A percentile compares a stretch with the other conserved stretches of the same genome.
phyloP scores from a whole-genome alignment of 1,140 invertebrate genomes.

The Myzus persicae region DNA sequence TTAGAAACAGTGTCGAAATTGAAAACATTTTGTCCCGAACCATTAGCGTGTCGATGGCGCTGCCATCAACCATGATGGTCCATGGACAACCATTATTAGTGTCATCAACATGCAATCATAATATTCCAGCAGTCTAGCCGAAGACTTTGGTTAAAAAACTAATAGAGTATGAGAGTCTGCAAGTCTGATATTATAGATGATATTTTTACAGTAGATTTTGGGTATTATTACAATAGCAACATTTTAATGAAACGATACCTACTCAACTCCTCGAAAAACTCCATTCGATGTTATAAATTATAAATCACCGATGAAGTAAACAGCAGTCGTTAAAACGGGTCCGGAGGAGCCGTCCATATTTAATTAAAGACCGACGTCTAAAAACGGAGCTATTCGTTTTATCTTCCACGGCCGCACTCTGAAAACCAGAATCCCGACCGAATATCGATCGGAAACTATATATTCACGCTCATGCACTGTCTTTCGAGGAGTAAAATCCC shows the following conservation, averaged over 20 bases:
- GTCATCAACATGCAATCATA: neutral
- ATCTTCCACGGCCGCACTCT: neutral
- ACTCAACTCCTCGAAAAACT: neutral
- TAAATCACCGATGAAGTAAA: neutral
- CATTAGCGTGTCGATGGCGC: neutral
- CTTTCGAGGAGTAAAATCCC: neutral
- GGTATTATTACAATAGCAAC: neutral
- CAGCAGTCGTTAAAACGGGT: neutral
- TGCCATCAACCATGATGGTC: neutral
- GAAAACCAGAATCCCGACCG: neutral
- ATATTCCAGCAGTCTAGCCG: neutral
- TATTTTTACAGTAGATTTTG: neutral
- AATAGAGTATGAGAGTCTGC: no score
- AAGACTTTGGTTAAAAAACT: no score
- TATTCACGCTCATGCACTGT: neutral
- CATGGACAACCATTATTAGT: neutral
- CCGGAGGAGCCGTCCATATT: neutral
- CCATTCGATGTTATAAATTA: neutral
- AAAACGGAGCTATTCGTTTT: neutral
- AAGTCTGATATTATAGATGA: no score
- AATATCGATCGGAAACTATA: neutral
- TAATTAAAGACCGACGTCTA: neutral
- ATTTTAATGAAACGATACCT: neutral
- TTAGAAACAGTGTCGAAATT: neutral
- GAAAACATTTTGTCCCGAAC: neutral